A percentile compares a stretch with the other conserved stretches of the same genome.
These are phyloP conservation scores for Lottia scabra DNA, from an alignment of 2,888 invertebrate species.

Conservation along the genomic window DNA sequence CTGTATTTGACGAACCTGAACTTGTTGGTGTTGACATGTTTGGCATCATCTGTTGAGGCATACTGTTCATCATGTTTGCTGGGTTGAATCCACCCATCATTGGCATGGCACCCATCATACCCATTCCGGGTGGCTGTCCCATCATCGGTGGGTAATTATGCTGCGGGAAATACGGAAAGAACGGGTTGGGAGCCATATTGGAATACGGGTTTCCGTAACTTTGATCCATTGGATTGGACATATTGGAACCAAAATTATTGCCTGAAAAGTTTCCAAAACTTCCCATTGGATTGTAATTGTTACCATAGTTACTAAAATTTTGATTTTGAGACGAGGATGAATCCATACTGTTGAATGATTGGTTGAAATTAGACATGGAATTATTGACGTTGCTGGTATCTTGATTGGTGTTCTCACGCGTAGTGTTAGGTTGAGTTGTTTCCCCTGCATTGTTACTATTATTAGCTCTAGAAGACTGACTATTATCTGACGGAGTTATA, in stretches of 20 bases:
- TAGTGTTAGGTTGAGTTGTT: too few species aligned
- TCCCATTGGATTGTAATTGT: neutral
- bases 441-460: too few species aligned
- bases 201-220: neutral
- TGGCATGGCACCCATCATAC: neutral
- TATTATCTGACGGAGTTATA: too few species aligned
- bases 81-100: neutral
- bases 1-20: neutral
- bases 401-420: too few species aligned
- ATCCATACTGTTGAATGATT: too few species aligned
- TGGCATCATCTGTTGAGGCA: neutral
- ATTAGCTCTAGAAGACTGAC: too few species aligned
- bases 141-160: neutral
- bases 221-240: neutral
- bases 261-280: neutral
- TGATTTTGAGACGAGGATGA: neutral
- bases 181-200: neutral
- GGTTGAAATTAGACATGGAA: too few species aligned
- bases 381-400: too few species aligned
- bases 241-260: neutral
- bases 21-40: neutral
- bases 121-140: neutral
- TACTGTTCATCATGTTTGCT: neutral
- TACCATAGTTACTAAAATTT: neutral
- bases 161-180: neutral